A percentile compares a stretch with the other conserved stretches of the same genome.
These are phyloP conservation scores for Nymphalis polychloros DNA, from an alignment of 2,888 invertebrate species.

Conservation along the genomic window DNA sequence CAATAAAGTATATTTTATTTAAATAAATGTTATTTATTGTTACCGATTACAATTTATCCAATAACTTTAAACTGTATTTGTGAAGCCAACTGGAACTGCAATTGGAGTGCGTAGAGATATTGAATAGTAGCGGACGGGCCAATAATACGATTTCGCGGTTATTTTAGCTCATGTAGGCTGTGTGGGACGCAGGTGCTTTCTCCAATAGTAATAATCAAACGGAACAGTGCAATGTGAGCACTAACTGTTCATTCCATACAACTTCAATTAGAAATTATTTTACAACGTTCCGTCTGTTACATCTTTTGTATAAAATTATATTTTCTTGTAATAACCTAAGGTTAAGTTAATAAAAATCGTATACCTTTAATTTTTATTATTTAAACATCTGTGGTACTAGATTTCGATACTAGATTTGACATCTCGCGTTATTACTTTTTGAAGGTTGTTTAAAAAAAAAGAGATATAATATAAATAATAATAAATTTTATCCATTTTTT, in stretches of 20 bases:
- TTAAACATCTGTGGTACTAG: no score
- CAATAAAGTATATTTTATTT: no score
- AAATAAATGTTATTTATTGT: not conserved
- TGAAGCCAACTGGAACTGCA: slow-evolving; percentile 57
- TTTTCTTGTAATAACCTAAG: not conserved
- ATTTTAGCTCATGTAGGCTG: slow-evolving; percentile 68
- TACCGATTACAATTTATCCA: slow-evolving; percentile 55
- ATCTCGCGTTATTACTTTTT: no score
- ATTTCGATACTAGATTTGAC: no score
- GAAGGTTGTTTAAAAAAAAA: no score
- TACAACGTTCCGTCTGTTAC: not conserved
- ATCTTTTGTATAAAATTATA: not conserved
- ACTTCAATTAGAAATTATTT: slow-evolving; percentile 10
- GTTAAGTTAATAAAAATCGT: no score
- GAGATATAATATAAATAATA: not conserved
- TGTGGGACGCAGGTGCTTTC: slow-evolving; percentile 64
- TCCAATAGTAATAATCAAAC: slow-evolving; percentile 62
- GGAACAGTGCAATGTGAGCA: slow-evolving; percentile 33
- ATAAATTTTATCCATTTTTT: not conserved
- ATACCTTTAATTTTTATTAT: no score
- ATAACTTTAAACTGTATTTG: slow-evolving; percentile 53
- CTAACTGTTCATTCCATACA: slow-evolving; percentile 21
- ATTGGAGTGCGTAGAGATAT: slow-evolving; percentile 60
- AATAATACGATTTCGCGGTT: slow-evolving; percentile 78
- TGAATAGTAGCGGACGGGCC: slow-evolving; percentile 62